Conservation (phyloP, 2,797 vertebrate species). For the Falco concolor region DNA sequence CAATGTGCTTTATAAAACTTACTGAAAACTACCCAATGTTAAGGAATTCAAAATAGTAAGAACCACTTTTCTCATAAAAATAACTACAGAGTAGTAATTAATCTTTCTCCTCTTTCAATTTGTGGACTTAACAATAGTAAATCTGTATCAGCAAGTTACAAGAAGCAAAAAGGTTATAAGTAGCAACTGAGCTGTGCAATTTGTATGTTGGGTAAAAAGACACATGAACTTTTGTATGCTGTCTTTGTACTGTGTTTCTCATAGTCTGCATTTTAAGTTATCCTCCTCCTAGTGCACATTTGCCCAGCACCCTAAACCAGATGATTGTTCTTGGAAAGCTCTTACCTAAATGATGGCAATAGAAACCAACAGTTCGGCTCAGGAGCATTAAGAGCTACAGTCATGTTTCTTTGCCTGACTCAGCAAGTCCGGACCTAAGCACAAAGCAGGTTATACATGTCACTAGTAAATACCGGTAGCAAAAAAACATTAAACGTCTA, state of each 20-base stretch:
- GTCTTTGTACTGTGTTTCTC: not conserved
- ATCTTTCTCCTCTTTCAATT: not conserved
- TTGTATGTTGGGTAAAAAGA: not conserved
- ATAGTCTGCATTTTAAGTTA: not conserved
- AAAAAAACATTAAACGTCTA: not conserved
- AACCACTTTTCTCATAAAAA: not conserved
- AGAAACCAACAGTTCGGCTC: not conserved
- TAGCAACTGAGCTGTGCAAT: not conserved
- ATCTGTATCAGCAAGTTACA: not conserved
- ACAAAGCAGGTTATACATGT: not conserved
- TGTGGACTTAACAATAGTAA: not conserved
- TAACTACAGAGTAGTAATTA: not conserved
- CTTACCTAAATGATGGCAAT: not conserved
- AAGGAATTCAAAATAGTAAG: not conserved
- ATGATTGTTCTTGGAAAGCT: not conserved
- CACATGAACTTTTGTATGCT: not conserved
- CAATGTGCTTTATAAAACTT: not conserved
- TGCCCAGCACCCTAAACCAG: not conserved
- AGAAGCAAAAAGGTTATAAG: not conserved
- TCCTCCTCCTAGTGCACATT: not conserved
- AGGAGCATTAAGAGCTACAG: not conserved
- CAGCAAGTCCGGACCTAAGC: not conserved
- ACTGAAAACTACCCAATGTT: not conserved
- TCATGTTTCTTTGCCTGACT: not conserved
- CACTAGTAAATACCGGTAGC: not conserved